Base-by-base conservation (phyloP, 1,140 invertebrate species). In the Saxidomus purpurata region DNA sequence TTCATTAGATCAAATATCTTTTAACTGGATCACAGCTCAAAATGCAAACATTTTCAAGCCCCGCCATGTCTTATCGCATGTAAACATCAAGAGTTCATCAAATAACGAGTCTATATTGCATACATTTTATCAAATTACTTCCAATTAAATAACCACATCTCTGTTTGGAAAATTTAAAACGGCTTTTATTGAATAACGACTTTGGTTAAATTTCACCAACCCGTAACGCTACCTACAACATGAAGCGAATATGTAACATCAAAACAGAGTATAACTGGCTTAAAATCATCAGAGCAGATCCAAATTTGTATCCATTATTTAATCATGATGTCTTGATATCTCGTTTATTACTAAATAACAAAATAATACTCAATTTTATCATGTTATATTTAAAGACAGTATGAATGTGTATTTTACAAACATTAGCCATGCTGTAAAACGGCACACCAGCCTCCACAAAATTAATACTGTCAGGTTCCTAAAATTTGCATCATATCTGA, bases 101-200 rank as follows among this genome's bases (percentile, higher is more conserved):
- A 28, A 71, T 71, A 71, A 13, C 67, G 11, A n/a, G 17, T 71
- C 31, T 71, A 38, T 49, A 55, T 55, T 55, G 49, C 49, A 79
- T 79, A 59, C 25, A 79, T 36, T 79, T 55, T 28, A 79, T 79
- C 76, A 31, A 36, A 79, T 79, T 52, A 79, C 76, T 52, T 79
- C 76, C 25, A 79, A 79, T 55, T 52, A 79, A 79, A 55, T 79
- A 79, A 1, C n/a, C 74, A 77, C 49, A 52, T n/a, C 74, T 49
- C 74, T 9, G 34, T 6, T 25, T 31, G 8, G 19, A n/a, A 22
- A 1, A 74, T 40, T 28, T 74, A 25, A 31, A 40, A 74, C 22
- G 3, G 36, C 17, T 38, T 74, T 74, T 74, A 74, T 74, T 74
- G 69, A 74, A 38, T 74, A 40, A 55, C 19, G 40, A 40, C 17